Base-by-base conservation (phyloP, 2,797 vertebrate genomes). In the Channa striata region DNA sequence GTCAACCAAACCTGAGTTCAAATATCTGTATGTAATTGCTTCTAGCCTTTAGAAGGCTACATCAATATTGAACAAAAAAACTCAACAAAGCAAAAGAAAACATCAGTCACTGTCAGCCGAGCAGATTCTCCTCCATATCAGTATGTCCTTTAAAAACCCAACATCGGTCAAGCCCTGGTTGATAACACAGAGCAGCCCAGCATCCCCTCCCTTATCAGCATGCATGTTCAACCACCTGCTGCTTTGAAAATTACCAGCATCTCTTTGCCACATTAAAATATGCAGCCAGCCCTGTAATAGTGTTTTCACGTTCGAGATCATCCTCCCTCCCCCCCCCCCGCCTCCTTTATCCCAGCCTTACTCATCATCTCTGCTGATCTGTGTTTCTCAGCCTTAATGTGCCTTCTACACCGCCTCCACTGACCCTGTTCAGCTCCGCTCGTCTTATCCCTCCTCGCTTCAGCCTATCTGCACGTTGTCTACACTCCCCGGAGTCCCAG, bases 261-360 rank as follows among this genome's bases (percentile, higher is more conserved):
- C 50, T 68, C 49, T 72, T 64, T 65, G 78, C 72, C 17, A 46
- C 79, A 82, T 85, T 84, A 81, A 78, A 75, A 80, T 30, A 71
- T 77, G 47, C 83, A 67, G 57, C 68, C 85, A 77, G 60, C 68
- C 73, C 57, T 62, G 72, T 81, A 82, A 86, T 84, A 70, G 79
- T 66, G 52, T 84, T 82, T 86, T 72, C 73, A 80, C 59, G 23
- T 83, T 65, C 20, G 34, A 60, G 73, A 68, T 80, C 78, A 77
- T 81, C 60, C 46, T 69, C 81, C 74, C 48, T 72, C 63, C 62
- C 74, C 33, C 39, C 63, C 62, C 74, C 33, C 39, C 65, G 1
- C 39, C 13, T 68, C 34, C 70, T 81, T 76, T 79, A 78, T 83
- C 81, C 76, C 70, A 12, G 60, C 69, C 69, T 58, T 40, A 21